Base-by-base conservation (phyloP, 2,113 vertebrate genomes). In the Parus major region DNA sequence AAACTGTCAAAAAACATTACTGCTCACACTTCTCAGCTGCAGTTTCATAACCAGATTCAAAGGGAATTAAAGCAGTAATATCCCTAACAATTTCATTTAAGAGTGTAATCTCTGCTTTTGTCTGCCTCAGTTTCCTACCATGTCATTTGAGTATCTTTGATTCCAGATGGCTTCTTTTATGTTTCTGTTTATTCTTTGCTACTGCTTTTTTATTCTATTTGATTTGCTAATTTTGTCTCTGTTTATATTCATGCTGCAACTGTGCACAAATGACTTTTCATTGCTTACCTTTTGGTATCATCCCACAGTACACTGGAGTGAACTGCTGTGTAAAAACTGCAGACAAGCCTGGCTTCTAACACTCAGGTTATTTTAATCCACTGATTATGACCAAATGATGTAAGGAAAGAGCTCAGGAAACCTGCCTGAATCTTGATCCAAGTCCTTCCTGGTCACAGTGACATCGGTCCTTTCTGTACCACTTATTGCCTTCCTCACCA, bases 101-200 rank as follows among this genome's bases (percentile, higher is more conserved):
- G 55, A 71, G 11, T 17, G 47, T 88, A 94, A 95, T 86, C 76
- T 90, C 76, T 92, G 82, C 68, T 96, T 92, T 96, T 95, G 76
- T 90, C 82, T 96, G 94, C 96, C 95, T 96, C 95, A 95, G 93
- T 97, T 97, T 97, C 95, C 90, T 95, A 88, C 88, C 44, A 10
- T 84, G 86, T 86, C 90, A 92, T 78, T 66, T 86, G 41, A 90
- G 69, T n/a, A 96, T 49, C 88, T 96, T 96, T 96, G 94, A 95
- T 93, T 94, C 90, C 86, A 90, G 85, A 90, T 92, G 90, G 93
- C n/a, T 94, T 86, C 94, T 95, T 94, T 97, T 79, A 90, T 92
- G 85, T 88, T 95, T 92, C 82, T 90, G 68, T 90, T 86, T 94
- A 95, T 88, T 92, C 90, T 81, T 82, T 93, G 56, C 64, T 80